These are phyloP conservation scores for Psammodynastes pulverulentus DNA, from an alignment of 2,113 vertebrate species.

Conservation along the genomic window DNA sequence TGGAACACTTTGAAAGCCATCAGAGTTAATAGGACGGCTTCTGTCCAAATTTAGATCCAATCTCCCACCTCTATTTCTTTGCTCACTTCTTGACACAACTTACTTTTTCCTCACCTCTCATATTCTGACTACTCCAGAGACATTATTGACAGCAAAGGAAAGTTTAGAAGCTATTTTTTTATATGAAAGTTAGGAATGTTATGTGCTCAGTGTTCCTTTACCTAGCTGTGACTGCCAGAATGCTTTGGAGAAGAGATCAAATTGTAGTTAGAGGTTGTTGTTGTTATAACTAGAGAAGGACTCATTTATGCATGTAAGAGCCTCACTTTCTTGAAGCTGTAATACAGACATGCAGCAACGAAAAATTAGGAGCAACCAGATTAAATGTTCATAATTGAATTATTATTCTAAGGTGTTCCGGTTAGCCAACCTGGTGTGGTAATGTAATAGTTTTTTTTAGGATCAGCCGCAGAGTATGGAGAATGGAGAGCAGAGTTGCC, in stretches of 20 bases:
- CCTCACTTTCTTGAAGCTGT: neutral
- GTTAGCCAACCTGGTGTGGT: neutral
- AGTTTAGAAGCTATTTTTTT: neutral
- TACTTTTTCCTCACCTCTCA: slow-evolving; percentile 42
- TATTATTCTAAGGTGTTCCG: slow-evolving; percentile 19
- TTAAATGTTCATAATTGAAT: neutral
- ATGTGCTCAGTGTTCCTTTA: slow-evolving; percentile 57
- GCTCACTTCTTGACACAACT: neutral
- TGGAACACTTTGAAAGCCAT: neutral
- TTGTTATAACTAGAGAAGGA: slow-evolving; percentile 4
- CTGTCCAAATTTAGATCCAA: slow-evolving; percentile 5
- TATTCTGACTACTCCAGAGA: slow-evolving; percentile 44
- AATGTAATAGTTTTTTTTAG: neutral
- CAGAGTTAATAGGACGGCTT: neutral
- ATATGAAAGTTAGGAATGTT: slow-evolving; percentile 7
- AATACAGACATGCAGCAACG: neutral
- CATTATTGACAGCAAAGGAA: slow-evolving; percentile 18
- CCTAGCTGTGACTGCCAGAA: slow-evolving; percentile 2
- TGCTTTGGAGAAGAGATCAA: neutral
- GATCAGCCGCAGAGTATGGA: neutral
- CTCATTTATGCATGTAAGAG: neutral
- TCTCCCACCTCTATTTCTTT: neutral
- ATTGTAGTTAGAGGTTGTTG: slow-evolving; percentile 9
- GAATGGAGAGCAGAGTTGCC: neutral
- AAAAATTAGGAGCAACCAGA: neutral